These are phyloP conservation scores for Troides helena DNA, from an alignment of 2,888 invertebrate species.

Conservation along the genomic window DNA sequence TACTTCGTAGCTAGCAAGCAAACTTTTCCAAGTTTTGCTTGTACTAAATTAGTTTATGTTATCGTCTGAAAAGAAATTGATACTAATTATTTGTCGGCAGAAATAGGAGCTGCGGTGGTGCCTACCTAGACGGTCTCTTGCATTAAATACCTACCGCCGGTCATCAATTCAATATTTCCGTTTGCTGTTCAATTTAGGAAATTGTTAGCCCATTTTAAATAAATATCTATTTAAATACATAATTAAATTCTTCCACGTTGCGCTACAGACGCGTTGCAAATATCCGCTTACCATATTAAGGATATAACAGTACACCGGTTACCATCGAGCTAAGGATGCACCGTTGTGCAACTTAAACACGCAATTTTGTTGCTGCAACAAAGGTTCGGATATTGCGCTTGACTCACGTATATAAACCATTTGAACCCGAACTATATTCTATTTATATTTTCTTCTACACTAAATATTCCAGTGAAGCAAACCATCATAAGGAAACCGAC, in stretches of 20 bases:
- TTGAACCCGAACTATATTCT: background rate
- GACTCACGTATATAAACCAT: background rate
- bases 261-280: conserved; percentile 3
- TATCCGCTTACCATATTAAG: conserved; percentile 12
- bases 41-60: conserved; percentile 2
- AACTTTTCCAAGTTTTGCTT: conserved; percentile 3
- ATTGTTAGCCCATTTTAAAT: background rate
- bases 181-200: background rate
- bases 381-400: background rate
- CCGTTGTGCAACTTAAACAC: background rate
- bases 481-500: no score
- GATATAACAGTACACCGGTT: conserved; percentile 5
- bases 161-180: no score
- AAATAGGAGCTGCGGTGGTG: no score
- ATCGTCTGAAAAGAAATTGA: background rate
- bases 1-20: background rate
- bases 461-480: no score
- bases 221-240: background rate
- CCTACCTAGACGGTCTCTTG: no score
- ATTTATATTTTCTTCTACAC: background rate
- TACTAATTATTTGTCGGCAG: background rate
- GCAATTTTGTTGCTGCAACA: background rate
- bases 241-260: background rate
- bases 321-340: background rate
- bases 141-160: no score